A percentile compares a stretch with the other conserved stretches of the same genome.
Conservation (phyloP, 35 echinoderm and acorn worm species). For the Strongylocentrotus purpuratus region DNA sequence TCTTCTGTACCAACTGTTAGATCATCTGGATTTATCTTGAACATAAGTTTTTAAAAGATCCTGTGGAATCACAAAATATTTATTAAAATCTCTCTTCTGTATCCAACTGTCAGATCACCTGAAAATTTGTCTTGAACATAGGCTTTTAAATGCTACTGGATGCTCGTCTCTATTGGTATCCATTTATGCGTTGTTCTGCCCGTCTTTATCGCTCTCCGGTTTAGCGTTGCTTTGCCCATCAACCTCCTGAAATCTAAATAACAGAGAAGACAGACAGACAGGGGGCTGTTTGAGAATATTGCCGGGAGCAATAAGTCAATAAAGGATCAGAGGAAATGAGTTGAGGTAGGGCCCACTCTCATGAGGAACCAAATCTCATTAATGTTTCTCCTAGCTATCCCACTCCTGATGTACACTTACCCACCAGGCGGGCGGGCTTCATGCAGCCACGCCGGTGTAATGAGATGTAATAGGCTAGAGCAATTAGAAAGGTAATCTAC, state of each 20-base stretch:
- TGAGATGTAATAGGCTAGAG: background rate
- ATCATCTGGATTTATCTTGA: too few relatives aligned
- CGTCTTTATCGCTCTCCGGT: background rate
- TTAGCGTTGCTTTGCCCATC: background rate
- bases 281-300: background rate
- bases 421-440: background rate
- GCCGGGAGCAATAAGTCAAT: background rate
- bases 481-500: background rate
- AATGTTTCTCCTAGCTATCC: background rate
- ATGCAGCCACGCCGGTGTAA: background rate
- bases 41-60: too few relatives aligned
- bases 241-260: background rate
- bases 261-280: background rate
- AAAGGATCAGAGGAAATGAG: slow-evolving; percentile 17
- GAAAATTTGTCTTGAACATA: background rate
- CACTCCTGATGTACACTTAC: background rate
- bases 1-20: background rate
- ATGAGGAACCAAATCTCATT: background rate
- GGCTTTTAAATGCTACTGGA: background rate
- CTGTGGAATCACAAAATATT: background rate
- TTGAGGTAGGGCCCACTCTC: background rate
- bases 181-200: too few relatives aligned
- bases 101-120: background rate
- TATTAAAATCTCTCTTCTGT: background rate
- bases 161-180: background rate